Percentiles rank a stretch among this genome's conserved stretches.
Conservation (phyloP, 1,140 invertebrate species). For the Pissodes strobi region DNA sequence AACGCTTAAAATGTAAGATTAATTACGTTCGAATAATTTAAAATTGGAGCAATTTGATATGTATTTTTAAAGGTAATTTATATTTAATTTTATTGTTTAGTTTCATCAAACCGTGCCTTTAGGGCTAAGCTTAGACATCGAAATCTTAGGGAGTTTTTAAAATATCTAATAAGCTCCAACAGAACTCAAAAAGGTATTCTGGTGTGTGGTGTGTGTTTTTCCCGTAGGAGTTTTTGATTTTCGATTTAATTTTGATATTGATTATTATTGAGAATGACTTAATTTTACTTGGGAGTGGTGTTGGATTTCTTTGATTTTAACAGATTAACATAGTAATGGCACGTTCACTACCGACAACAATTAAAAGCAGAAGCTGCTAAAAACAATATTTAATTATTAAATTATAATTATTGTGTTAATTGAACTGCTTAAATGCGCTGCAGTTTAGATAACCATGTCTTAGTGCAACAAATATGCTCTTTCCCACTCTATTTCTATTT, state of each 20-base stretch:
- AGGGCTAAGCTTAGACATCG: neutral
- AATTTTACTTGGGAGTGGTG: slow-evolving; percentile 7
- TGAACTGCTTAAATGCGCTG: too few species aligned
- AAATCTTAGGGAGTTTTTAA: slow-evolving; percentile 18
- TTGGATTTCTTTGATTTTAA: slow-evolving; percentile 6
- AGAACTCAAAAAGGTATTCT: slow-evolving; percentile 18
- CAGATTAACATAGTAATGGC: neutral
- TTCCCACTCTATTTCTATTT: too few species aligned
- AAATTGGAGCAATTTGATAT: too few species aligned
- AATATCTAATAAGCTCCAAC: slow-evolving; percentile 1
- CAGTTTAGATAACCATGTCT: too few species aligned
- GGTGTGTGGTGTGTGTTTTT: slow-evolving; percentile 4
- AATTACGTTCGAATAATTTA: too few species aligned
- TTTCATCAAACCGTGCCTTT: neutral
- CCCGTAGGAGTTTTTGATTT: neutral
- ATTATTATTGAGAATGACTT: neutral
- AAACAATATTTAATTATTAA: too few species aligned
- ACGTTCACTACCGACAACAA: neutral
- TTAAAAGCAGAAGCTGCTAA: neutral
- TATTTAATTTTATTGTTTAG: neutral
- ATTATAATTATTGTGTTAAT: too few species aligned
- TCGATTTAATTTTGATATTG: neutral
- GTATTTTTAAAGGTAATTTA: neutral
- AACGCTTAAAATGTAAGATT: too few species aligned
- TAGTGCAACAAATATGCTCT: too few species aligned